Percentiles rank a stretch among this genome's conserved stretches.
phyloP scores from a whole-genome alignment of 1,140 invertebrate genomes.

The Drosophila kohkoa region DNA sequence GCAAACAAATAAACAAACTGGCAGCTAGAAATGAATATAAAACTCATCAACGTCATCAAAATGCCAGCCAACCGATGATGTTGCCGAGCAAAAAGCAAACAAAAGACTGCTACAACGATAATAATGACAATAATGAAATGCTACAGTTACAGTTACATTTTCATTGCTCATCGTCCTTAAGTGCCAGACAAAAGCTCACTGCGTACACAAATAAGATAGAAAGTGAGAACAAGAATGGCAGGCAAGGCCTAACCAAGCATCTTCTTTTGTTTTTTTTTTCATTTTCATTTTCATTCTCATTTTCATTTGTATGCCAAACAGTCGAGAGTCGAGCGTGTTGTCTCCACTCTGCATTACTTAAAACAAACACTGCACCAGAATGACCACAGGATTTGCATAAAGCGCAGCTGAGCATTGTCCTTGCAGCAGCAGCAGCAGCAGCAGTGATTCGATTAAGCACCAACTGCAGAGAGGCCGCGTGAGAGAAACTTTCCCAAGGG shows the following conservation, averaged over 20 bases:
- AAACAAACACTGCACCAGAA: slow-evolving; percentile 48
- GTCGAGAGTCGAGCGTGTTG: background rate
- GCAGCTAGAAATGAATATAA: slow-evolving; percentile 68
- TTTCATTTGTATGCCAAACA: slow-evolving; percentile 19
- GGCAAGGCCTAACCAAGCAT: background rate
- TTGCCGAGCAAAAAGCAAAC: slow-evolving; percentile 46
- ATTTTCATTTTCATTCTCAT: background rate
- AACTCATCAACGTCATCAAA: slow-evolving; percentile 78
- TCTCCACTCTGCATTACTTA: slow-evolving; percentile 43
- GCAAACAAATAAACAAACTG: slow-evolving; percentile 53
- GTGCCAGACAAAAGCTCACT: slow-evolving; percentile 48
- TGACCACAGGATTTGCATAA: slow-evolving; percentile 70
- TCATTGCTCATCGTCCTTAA: slow-evolving; percentile 55
- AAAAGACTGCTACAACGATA: slow-evolving; percentile 21
- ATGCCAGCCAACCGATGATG: slow-evolving; percentile 45
- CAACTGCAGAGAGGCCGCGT: slow-evolving; percentile 10
- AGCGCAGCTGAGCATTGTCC: slow-evolving; percentile 62
- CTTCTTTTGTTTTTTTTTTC: background rate
- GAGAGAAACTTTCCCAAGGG: background rate
- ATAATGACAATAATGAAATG: slow-evolving; percentile 68
- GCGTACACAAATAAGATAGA: background rate
- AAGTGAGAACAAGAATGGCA: background rate
- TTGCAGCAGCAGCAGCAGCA: slow-evolving; percentile 33
- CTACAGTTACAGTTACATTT: slow-evolving; percentile 57
- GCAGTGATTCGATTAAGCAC: slow-evolving; percentile 63